These are phyloP conservation scores for Epizoanthus ramosus DNA, from an alignment of 92 coral and sea anemone genomes.

Conservation along the genomic window DNA sequence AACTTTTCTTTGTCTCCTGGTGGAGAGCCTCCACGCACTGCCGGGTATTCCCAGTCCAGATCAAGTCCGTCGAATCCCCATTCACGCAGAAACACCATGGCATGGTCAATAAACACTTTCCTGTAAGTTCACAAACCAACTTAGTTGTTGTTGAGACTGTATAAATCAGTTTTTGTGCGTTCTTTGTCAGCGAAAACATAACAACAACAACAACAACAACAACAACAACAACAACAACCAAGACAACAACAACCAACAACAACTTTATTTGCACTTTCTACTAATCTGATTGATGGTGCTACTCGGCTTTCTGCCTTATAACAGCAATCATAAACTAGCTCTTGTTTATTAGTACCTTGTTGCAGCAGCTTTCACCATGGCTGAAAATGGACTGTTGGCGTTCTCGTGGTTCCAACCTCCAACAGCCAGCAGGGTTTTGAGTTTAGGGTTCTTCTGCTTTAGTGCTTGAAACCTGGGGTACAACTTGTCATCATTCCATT, in stretches of 20 bases:
- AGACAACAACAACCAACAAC: too few species aligned
- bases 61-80: slow-evolving; percentile 91
- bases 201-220: too few species aligned
- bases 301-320: too few species aligned
- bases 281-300: too few species aligned
- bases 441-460: slow-evolving; percentile 55
- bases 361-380: slow-evolving; percentile 36
- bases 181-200: too few species aligned
- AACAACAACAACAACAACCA: too few species aligned
- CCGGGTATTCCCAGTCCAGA: slow-evolving; percentile 95
- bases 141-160: too few species aligned
- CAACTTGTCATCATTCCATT: too few species aligned
- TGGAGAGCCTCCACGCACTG: slow-evolving; percentile 78
- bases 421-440: slow-evolving; percentile 57
- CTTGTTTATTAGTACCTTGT: too few species aligned
- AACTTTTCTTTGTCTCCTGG: slow-evolving; percentile 83
- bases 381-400: slow-evolving; percentile 56
- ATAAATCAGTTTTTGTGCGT: too few species aligned
- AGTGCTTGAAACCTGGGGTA: slow-evolving; percentile 37
- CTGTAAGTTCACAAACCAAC: background rate
- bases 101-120: slow-evolving; percentile 69
- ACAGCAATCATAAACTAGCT: too few species aligned
- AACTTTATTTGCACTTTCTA: too few species aligned
- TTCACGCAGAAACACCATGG: slow-evolving; percentile 64
- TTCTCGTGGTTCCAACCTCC: slow-evolving; percentile 72